Conservation (phyloP, 2,888 invertebrate genomes). For the Spialia ferax region DNA sequence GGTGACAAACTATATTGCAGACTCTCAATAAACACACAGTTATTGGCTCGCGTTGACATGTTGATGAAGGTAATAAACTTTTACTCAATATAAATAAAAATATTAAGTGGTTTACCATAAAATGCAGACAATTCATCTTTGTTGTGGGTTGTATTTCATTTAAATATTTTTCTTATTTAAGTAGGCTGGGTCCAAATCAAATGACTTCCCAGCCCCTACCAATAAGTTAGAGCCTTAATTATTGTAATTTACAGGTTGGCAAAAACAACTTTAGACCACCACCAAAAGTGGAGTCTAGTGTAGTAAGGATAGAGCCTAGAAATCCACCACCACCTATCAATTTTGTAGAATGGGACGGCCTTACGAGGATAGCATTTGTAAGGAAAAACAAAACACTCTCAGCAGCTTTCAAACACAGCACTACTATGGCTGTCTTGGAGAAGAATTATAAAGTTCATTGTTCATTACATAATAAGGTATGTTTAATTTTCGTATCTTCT, state of each 20-base stretch:
- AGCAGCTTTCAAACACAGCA: constrained; percentile 95
- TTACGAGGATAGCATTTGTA: constrained; percentile 97
- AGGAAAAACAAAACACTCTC: constrained; percentile 98
- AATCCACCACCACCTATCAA: constrained; percentile 99
- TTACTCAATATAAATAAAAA: background rate
- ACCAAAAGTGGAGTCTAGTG: constrained; percentile 99
- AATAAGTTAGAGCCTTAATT: too few relatives aligned
- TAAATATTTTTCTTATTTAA: background rate
- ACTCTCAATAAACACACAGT: constrained; percentile 98
- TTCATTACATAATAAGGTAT: constrained; percentile 92
- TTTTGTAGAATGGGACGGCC: constrained; percentile 99
- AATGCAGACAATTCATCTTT: too few relatives aligned
- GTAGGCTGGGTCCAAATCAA: background rate
- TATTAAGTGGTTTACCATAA: too few relatives aligned
- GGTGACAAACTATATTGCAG: constrained; percentile 99
- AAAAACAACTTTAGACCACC: constrained; percentile 99
- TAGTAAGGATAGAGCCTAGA: constrained; percentile 98
- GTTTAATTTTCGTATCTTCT: background rate
- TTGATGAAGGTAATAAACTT: constrained; percentile 95
- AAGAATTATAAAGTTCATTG: constrained; percentile 97
- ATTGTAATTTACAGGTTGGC: constrained; percentile 89
- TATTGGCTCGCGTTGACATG: constrained; percentile 97
- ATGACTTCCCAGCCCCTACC: too few relatives aligned
- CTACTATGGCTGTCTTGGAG: constrained; percentile 94
- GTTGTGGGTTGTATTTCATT: too few relatives aligned